phyloP scores from a whole-genome alignment of 2,797 vertebrate species.

The Enteromius mattozi region DNA sequence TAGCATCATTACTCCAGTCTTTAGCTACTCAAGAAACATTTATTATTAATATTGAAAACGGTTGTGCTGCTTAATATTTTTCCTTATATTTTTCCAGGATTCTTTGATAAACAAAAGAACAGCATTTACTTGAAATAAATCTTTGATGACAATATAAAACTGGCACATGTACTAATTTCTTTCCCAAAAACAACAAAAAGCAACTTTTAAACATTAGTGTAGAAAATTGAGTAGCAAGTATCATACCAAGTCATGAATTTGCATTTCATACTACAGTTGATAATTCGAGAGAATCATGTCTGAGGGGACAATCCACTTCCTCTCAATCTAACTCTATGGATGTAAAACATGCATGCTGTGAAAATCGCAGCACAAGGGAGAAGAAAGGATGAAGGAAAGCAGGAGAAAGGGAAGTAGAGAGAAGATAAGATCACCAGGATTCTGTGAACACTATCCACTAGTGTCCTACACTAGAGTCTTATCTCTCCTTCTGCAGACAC shows the following conservation, averaged over 20 bases:
- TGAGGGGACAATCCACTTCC: background rate
- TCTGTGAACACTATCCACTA: conserved; percentile 84
- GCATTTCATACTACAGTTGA: background rate
- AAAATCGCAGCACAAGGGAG: conserved; percentile 54
- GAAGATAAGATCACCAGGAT: conserved; percentile 80
- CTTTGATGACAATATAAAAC: background rate
- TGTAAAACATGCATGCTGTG: conserved; percentile 17
- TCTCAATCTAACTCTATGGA: background rate
- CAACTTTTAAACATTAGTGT: background rate
- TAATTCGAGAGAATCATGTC: background rate
- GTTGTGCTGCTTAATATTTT: background rate
- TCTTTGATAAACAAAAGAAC: background rate
- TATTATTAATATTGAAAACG: too few relatives aligned
- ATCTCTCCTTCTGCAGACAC: conserved; percentile 81
- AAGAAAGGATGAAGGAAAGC: conserved; percentile 40
- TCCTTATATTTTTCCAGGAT: background rate
- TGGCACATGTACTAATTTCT: background rate
- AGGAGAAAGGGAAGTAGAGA: conserved; percentile 50
- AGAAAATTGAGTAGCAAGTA: background rate
- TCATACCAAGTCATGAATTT: background rate
- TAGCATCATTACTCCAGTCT: background rate
- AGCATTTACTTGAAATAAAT: background rate
- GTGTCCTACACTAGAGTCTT: conserved; percentile 82
- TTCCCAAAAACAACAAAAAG: background rate
- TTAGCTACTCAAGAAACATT: background rate